Percentiles rank a stretch among this genome's conserved stretches.
These are phyloP conservation scores for Oreochromis spilurus DNA, from an alignment of 2,113 vertebrate species.

Conservation along the genomic window DNA sequence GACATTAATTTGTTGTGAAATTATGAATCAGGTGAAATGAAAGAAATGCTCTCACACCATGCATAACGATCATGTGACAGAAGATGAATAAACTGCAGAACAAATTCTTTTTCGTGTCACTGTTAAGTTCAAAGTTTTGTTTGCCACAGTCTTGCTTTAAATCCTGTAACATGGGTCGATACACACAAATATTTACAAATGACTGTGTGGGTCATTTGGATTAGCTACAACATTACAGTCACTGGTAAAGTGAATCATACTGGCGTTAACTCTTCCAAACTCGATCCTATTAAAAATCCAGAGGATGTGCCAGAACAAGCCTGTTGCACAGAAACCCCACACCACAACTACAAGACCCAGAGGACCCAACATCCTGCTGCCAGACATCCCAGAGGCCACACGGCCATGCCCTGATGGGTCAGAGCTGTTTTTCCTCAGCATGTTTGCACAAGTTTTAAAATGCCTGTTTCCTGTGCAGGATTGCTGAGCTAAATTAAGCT, in stretches of 20 bases:
- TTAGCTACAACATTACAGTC: background rate
- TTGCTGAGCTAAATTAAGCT: background rate
- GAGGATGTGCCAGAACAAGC: background rate
- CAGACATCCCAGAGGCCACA: background rate
- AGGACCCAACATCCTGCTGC: background rate
- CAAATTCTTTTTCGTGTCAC: background rate
- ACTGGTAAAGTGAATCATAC: background rate
- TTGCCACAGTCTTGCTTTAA: background rate
- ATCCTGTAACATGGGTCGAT: background rate
- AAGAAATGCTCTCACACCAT: background rate
- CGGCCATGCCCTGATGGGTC: background rate
- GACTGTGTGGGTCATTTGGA: background rate
- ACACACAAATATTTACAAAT: conserved; percentile 11
- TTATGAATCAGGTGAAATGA: background rate
- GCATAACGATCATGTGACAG: background rate
- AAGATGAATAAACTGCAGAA: background rate
- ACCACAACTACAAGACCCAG: background rate
- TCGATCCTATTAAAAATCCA: background rate
- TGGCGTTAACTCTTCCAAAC: background rate
- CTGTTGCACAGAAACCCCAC: background rate
- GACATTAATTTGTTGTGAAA: background rate
- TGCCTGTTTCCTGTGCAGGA: background rate
- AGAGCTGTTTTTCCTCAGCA: background rate
- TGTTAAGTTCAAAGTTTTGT: conserved; percentile 5
- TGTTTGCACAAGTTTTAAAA: background rate